Percentiles rank a stretch among this genome's conserved stretches.
These are phyloP conservation scores for Lacerta viridis DNA, from an alignment of 2,797 vertebrate species.

Conservation along the genomic window DNA sequence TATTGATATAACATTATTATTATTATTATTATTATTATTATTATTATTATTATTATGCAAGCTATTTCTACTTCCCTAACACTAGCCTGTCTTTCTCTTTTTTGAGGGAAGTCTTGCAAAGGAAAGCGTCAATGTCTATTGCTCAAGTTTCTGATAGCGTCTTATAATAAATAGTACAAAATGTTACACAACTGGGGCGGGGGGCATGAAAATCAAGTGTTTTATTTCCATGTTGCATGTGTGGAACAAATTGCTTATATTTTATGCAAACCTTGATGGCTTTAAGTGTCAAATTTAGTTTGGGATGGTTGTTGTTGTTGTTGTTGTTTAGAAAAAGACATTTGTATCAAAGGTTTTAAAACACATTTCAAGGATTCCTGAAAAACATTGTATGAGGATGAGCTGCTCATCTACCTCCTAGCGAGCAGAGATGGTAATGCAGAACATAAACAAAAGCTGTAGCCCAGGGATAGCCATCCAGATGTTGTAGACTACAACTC, in stretches of 20 bases:
- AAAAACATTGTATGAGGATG: no score
- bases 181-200: no score
- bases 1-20: background rate
- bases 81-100: background rate
- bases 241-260: background rate
- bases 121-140: background rate
- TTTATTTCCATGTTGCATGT: background rate
- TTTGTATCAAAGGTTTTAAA: no score
- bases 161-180: background rate
- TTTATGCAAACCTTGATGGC: background rate
- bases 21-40: no score
- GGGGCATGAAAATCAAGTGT: no score
- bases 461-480: no score
- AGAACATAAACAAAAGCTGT: background rate
- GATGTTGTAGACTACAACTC: no score
- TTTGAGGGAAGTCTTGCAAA: background rate
- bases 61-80: background rate
- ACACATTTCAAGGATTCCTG: background rate
- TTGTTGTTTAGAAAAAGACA: no score
- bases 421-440: background rate
- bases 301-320: no score
- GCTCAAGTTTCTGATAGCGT: background rate
- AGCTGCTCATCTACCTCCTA: conserved; percentile 6
- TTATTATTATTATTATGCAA: background rate
- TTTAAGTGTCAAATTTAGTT: background rate